Base-by-base conservation (phyloP, 2,797 vertebrate species). In the Mormyrops boulengeri region DNA sequence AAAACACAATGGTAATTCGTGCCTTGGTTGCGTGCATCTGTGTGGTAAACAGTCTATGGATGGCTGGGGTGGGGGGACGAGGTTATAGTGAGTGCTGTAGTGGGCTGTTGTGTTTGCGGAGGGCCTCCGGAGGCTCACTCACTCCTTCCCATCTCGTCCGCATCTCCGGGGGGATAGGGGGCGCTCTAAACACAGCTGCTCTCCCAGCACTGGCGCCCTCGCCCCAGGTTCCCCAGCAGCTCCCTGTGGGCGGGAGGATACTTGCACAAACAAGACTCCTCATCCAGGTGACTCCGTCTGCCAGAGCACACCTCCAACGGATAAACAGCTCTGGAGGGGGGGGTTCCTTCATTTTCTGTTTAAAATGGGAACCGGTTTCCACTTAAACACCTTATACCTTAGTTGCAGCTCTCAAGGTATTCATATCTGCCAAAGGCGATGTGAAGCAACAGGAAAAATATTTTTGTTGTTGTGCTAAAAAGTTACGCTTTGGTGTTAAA, bases 221-320 rank as follows among this genome's bases (percentile, higher is more conserved):
- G 53, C 41, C 87, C 82, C 80, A 41, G 60, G 38, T 44, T 12
- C 26, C 49, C 6, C 7, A 52, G 85, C 11, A 86, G 88, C 30
- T 88, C 89, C 30, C 88, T 44, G 88, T 88, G 34, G 87, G 87
- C 9, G 8, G 38, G 60, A 50, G 57, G 47, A 53, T 85, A 87
- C 66, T 50, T 50, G 85, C 86, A 88, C 53, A 84, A 91, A 92
- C 91, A 92, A 88, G 89, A 34, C 88, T 66, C 41, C 57, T 26
- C 53, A 85, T 88, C 88, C 88, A 86, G 90, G 57, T 73, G 89
- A 87, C 87, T 86, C 87, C 85, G 17, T 44, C 34, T 86, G 49
- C 82, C 73, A 77, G 73, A 87, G 77, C 89, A 90, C 41, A 62
- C 47, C 60, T 50, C n/a, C 55, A 89, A 62, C 82, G 85, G 89